Percentiles rank a stretch among this genome's conserved stretches.
phyloP scores from a whole-genome alignment of 2,888 invertebrate species.

The Gari tellinella region DNA sequence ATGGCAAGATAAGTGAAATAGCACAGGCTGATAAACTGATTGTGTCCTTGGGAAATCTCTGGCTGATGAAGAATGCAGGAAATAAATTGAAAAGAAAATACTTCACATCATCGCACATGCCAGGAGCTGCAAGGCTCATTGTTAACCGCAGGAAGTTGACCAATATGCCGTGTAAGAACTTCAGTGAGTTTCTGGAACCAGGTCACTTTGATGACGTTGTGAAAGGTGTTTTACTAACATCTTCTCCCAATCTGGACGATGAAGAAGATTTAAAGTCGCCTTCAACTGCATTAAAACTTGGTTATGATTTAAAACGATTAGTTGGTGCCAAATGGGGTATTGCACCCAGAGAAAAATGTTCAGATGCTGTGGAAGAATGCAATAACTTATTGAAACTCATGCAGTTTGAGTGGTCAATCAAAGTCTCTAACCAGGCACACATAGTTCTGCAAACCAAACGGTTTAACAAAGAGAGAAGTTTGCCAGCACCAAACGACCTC shows the following conservation, averaged over 20 bases:
- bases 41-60: slow-evolving; percentile 2
- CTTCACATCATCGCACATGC: no score
- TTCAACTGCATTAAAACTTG: slow-evolving; percentile 53
- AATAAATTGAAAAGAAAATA: no score
- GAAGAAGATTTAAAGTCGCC: slow-evolving; percentile 49
- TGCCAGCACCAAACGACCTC: slow-evolving; percentile 19
- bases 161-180: no score
- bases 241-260: slow-evolving; percentile 50
- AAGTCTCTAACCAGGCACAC: slow-evolving; percentile 24
- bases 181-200: slow-evolving; percentile 28
- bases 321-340: slow-evolving; percentile 6
- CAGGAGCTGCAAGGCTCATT: no score
- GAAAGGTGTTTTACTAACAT: slow-evolving; percentile 32
- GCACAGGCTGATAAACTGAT: slow-evolving; percentile 5
- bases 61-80: no score
- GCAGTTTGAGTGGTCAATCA: slow-evolving; percentile 31
- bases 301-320: slow-evolving; percentile 51
- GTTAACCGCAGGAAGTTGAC: no score
- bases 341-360: background rate
- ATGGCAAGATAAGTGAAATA: no score
- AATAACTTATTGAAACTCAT: slow-evolving; percentile 6
- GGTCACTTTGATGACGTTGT: slow-evolving; percentile 40
- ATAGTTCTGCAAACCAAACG: slow-evolving; percentile 9
- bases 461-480: slow-evolving; percentile 1
- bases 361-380: background rate